phyloP scores from a whole-genome alignment of 2,888 invertebrate species.

The Caenorhabditis sp. region DNA sequence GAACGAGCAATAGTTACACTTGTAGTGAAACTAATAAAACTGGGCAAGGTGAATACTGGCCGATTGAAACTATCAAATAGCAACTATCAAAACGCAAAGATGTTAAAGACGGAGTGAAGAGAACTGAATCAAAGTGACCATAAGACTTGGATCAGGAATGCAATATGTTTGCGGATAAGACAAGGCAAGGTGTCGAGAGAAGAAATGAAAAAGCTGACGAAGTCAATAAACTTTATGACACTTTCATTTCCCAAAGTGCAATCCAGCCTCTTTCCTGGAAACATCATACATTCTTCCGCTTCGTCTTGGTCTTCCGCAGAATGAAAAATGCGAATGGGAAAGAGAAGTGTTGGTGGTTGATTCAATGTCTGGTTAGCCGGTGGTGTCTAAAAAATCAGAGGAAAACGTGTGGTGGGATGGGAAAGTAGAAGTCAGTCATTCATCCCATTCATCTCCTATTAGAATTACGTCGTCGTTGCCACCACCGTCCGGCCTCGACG shows the following conservation, averaged over 20 bases:
- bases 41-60: slow-evolving; percentile 31
- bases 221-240: slow-evolving; percentile 53
- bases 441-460: background rate
- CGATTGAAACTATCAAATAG: background rate
- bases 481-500: slow-evolving; percentile 11
- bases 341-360: background rate
- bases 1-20: slow-evolving; percentile 62
- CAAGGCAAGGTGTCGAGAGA: slow-evolving; percentile 19
- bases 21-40: slow-evolving; percentile 56
- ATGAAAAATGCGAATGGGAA: slow-evolving; percentile 11
- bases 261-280: background rate
- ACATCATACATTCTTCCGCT: slow-evolving; percentile 27
- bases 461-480: slow-evolving; percentile 17
- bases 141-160: slow-evolving; percentile 26
- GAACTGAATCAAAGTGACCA: slow-evolving; percentile 12
- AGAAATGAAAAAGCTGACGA: slow-evolving; percentile 21
- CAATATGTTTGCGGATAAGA: slow-evolving; percentile 1
- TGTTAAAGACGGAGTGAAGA: slow-evolving; percentile 3
- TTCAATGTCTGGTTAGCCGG: background rate
- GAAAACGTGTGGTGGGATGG: slow-evolving; percentile 45
- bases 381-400: slow-evolving; percentile 23
- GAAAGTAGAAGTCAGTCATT: slow-evolving; percentile 17
- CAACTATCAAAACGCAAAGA: background rate
- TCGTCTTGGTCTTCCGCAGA: slow-evolving; percentile 2
- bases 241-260: slow-evolving; percentile 43